These are phyloP conservation scores for Cyrtorhinus lividipennis DNA, from an alignment of 1,140 invertebrate genomes.

Conservation along the genomic window DNA sequence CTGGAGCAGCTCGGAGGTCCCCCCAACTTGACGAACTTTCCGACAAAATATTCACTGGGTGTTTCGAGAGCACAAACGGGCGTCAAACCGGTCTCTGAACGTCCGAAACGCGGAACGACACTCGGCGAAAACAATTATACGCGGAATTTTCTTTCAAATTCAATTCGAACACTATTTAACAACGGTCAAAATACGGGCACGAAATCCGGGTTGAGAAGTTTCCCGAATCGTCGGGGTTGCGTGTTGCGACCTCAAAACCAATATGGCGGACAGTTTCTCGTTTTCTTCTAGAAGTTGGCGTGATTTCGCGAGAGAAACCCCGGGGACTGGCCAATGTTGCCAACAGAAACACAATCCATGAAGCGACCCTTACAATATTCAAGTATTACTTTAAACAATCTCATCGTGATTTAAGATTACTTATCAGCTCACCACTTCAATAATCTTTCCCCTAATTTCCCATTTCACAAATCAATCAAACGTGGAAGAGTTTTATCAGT, in stretches of 20 bases:
- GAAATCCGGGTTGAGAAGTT: not conserved
- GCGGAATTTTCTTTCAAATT: not conserved
- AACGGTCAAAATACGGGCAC: not conserved
- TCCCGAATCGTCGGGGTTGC: not conserved
- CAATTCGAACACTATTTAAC: not conserved
- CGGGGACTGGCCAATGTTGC: not conserved
- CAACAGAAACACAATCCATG: too few relatives aligned
- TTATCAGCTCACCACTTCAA: too few relatives aligned
- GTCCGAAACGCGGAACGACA: not conserved
- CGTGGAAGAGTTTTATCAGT: too few relatives aligned
- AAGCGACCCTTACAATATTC: too few relatives aligned
- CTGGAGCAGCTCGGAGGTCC: not conserved
- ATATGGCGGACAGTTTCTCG: constrained; percentile 18
- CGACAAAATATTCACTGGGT: not conserved
- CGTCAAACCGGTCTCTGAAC: not conserved
- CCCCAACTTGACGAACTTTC: not conserved
- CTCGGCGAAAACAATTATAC: not conserved
- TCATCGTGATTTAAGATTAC: too few relatives aligned
- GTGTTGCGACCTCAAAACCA: not conserved
- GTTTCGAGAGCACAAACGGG: not conserved
- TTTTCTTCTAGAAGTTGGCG: constrained; percentile 10
- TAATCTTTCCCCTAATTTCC: too few relatives aligned
- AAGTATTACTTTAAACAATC: too few relatives aligned
- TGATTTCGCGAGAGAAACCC: constrained; percentile 17
- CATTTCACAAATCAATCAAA: too few relatives aligned